Base-by-base conservation (phyloP, 53 echinoderm and acorn worm species). In the Patiria pectinifera region DNA sequence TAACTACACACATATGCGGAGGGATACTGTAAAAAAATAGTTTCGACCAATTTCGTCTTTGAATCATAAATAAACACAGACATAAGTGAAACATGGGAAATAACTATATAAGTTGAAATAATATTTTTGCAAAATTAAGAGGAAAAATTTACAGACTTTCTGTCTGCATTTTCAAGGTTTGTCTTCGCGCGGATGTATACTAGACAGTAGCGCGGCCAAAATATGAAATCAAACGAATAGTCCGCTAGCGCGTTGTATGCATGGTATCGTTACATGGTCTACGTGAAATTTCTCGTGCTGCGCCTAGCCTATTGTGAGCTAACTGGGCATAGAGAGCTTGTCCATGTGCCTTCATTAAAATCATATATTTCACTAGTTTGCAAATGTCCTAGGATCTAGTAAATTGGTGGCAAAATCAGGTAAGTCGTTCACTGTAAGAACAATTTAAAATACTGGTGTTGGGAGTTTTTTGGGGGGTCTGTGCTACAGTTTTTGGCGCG, bases 221-320 rank as follows among this genome's bases (percentile, higher is more conserved):
- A 87, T 87, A 77, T 87, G 87, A 87, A 87, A 87, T 87, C 76
- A 76, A 87, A 87, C 87, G 87, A 78, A 58, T 79, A 77, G 87
- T 87, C 87, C 77, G 87, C 87, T 87, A 72, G 6, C 5, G 24
- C 71, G 23, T 53, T 46, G 79, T 77, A 78, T 46, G 53, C 2
- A 53, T 78, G 79, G n/a, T n/a, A n/a, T n/a, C n/a, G n/a, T n/a
- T n/a, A n/a, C 35, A 35, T 35, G 35, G 35, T 35, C 0, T 35
- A 35, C 35, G 35, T 35, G 35, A 35, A 35, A 35, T 35, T 35
- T 35, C 0, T 35, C 53, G 49, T 75, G 87, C 87, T 76, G 87
- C 87, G 87, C 76, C 87, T 87, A 44, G 87, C 76, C 87, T 87
- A 44, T 43, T 12, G 19, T 23, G 48, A 12, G n/a, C n/a, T n/a